Base-by-base conservation (phyloP, 2,888 invertebrate species). In the Tetragonisca angustula region DNA sequence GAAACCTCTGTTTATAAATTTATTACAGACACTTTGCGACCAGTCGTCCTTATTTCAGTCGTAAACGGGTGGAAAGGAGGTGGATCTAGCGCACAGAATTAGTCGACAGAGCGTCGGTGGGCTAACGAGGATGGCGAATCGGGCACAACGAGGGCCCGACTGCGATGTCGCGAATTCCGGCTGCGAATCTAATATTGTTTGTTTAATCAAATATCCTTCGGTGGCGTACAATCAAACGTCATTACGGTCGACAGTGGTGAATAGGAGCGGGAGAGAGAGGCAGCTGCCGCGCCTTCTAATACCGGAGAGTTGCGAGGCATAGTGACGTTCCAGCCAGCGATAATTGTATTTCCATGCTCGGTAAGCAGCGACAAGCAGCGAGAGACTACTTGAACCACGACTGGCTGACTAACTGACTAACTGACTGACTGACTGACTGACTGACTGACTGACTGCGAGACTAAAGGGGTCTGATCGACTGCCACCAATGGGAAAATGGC, bases 271-370 rank as follows among this genome's bases (percentile, higher is more conserved):
- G 69, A 72, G 59, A 68, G 59, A 68, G 69, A 62, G 75, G 62
- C 64, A 78, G 74, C 49, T 79, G 74, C 61, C 74, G 77, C 70
- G 65, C 32, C 79, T 67, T 77, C 84, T 87, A 87, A 89, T 83
- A 80, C 83, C 81, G 71, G 82, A 77, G 89, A 79, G 89, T 82
- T 84, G 80, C 87, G 82, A 88, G 79, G 89, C 88, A 84, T 84
- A 87, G 90, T 87, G 87, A 90, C 86, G 87, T 88, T 89, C 78
- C 86, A 91, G 91, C 2, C 74, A 86, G 87, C 90, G 91, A 91
- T 94, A 94, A 94, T 94, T 94, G 94, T 94, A 94, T 94, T 94
- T 94, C 93, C 94, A 93, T 91, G 92, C 92, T 93, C 89, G 93
- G 88, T 84, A 89, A 87, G 86, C 85, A 43, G 43, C 87, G 75